These are phyloP conservation scores for Drosophila tropicalis DNA, from an alignment of 1,140 invertebrate species.

Conservation along the genomic window DNA sequence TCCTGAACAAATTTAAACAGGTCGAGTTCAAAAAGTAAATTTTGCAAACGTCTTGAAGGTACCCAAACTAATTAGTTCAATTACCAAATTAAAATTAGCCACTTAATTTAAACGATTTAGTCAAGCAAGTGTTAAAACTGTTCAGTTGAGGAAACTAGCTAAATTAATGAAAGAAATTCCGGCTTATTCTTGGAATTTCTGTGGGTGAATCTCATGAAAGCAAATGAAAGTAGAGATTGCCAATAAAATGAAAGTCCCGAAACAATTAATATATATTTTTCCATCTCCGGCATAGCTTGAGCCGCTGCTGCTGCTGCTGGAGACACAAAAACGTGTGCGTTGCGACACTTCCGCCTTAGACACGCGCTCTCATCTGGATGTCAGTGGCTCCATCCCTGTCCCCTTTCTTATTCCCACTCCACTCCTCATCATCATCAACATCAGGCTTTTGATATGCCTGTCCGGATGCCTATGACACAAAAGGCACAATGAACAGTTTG, in stretches of 20 bases:
- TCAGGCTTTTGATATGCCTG: constrained; percentile 23
- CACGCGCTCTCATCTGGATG: constrained; percentile 45
- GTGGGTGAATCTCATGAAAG: background rate
- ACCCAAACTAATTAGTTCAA: too few species aligned
- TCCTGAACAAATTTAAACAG: too few species aligned
- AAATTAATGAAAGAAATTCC: too few species aligned
- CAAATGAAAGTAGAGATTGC: background rate
- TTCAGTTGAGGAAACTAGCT: too few species aligned
- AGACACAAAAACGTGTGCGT: constrained; percentile 49
- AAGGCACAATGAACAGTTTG: constrained; percentile 45
- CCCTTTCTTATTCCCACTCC: background rate
- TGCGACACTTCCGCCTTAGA: constrained; percentile 72
- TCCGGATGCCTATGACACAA: constrained; percentile 48
- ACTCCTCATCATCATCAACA: background rate
- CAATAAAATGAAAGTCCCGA: background rate
- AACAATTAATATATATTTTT: constrained; percentile 18
- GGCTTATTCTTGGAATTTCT: background rate
- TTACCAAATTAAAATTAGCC: too few species aligned
- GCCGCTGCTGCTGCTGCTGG: constrained; percentile 13
- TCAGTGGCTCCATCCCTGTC: background rate
- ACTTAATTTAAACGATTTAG: too few species aligned
- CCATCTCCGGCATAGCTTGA: constrained; percentile 6
- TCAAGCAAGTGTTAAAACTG: too few species aligned
- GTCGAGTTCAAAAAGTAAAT: too few species aligned
- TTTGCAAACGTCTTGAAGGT: too few species aligned